Conservation (phyloP, 2,113 vertebrate genomes). For the Calyptomena viridis region DNA sequence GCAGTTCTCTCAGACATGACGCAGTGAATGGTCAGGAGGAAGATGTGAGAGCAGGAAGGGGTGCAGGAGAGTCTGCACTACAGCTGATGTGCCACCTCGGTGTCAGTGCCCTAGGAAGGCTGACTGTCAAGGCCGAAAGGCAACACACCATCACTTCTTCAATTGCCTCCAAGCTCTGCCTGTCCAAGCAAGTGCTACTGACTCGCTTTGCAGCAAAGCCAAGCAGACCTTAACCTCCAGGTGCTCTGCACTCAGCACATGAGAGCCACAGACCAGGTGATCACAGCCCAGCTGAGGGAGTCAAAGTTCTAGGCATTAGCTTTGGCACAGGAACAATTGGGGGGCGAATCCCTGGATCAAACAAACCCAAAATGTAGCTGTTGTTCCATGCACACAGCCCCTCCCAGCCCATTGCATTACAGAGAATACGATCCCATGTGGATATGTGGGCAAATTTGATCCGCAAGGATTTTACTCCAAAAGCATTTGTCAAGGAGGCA, state of each 20-base stretch:
- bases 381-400: neutral
- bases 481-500: neutral
- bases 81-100: fast-evolving
- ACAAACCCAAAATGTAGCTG: neutral
- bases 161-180: neutral
- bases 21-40: neutral
- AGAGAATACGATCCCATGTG: fast-evolving
- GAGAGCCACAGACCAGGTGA: fast-evolving
- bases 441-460: neutral
- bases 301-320: neutral
- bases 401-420: neutral
- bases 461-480: neutral
- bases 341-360: neutral
- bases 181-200: neutral
- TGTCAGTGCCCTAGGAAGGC: neutral
- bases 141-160: neutral
- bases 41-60: neutral
- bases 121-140: neutral
- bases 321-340: neutral
- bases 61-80: neutral
- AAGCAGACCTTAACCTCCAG: neutral
- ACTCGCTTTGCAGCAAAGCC: neutral
- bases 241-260: neutral
- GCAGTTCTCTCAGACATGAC: neutral
- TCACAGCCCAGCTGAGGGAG: no score